A percentile compares a stretch with the other conserved stretches of the same genome.
These are phyloP conservation scores for Tapera naevia DNA, from an alignment of 2,797 vertebrate genomes.

Conservation along the genomic window DNA sequence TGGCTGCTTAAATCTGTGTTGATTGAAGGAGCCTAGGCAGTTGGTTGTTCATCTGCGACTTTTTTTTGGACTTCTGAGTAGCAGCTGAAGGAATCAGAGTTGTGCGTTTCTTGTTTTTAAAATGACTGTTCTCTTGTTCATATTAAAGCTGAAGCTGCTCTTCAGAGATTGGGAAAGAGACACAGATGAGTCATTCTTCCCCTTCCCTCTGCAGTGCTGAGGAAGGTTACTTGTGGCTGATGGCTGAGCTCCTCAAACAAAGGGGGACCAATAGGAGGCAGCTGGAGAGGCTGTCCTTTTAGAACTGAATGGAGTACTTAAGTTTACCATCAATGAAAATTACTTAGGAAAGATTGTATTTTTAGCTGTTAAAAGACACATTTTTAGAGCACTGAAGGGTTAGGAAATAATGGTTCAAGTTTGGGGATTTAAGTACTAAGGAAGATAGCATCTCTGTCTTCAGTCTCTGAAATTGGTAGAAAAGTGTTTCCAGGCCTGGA, in stretches of 20 bases:
- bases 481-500: background rate
- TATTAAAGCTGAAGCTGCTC: background rate
- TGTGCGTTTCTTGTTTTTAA: background rate
- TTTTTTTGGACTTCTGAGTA: background rate
- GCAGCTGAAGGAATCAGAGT: background rate
- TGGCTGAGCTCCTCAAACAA: background rate
- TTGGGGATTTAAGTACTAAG: background rate
- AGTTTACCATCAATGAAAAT: background rate
- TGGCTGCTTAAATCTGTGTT: background rate
- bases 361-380: background rate
- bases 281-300: background rate
- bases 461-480: background rate
- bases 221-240: background rate
- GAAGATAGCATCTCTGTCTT: background rate
- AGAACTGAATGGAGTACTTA: background rate
- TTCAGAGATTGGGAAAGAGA: background rate
- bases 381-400: background rate
- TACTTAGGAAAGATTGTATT: background rate
- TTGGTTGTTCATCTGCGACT: background rate
- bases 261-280: background rate
- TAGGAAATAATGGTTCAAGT: background rate
- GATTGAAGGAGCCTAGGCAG: background rate
- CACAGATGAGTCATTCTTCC: background rate
- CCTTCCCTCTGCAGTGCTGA: background rate
- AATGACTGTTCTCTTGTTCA: background rate